These are phyloP conservation scores for Pangasius sanitwongsei DNA, from an alignment of 2,797 vertebrate species.

Conservation along the genomic window DNA sequence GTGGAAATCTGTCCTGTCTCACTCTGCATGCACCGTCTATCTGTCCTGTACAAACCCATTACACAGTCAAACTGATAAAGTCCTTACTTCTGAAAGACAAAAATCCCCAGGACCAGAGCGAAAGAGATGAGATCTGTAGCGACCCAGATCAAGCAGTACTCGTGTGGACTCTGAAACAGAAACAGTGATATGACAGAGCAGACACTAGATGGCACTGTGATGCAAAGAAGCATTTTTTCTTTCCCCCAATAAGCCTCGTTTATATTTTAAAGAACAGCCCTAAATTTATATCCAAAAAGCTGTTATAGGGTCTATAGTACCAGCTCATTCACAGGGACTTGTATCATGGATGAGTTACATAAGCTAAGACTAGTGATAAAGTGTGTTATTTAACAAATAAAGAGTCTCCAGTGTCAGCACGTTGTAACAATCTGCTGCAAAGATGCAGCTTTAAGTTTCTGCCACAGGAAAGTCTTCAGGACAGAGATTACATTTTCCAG, in stretches of 20 bases:
- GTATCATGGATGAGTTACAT: background rate
- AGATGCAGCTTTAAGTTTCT: background rate
- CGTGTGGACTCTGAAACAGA: slow-evolving; percentile 83
- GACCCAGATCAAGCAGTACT: slow-evolving; percentile 92
- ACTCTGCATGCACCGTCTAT: background rate
- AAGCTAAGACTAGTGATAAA: background rate
- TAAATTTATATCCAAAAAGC: background rate
- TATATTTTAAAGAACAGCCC: background rate
- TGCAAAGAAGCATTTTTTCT: background rate
- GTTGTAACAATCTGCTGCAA: background rate
- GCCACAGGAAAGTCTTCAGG: background rate
- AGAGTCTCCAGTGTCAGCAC: background rate
- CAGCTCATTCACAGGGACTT: background rate
- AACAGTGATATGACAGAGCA: background rate
- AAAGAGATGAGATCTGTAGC: slow-evolving; percentile 90
- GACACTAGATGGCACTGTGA: slow-evolving; percentile 62
- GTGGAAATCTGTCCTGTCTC: background rate
- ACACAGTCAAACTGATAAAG: background rate
- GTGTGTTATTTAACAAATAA: background rate
- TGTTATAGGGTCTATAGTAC: background rate
- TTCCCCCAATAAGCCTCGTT: background rate
- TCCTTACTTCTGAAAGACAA: slow-evolving; percentile 98
- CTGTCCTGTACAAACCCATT: background rate
- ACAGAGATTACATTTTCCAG: too few species aligned
- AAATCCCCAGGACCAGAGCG: slow-evolving; percentile 87